These are phyloP conservation scores for Darevskia nairensis DNA, from an alignment of 2,797 vertebrate species.

Conservation along the genomic window DNA sequence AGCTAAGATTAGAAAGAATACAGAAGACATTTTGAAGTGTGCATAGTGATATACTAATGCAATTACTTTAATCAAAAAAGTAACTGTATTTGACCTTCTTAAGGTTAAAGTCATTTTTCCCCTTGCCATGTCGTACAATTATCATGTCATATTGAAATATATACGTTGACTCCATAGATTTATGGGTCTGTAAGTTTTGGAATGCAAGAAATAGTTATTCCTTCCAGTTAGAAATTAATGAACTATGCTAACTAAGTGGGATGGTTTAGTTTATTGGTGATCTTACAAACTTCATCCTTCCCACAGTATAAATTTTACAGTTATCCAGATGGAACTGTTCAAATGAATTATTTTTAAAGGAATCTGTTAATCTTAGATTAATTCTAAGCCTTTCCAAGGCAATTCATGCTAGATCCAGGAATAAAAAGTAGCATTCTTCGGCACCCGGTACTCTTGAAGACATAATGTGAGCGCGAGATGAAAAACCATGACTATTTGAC, in stretches of 20 bases:
- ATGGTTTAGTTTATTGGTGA: neutral
- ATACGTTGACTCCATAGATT: neutral
- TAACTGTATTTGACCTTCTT: neutral
- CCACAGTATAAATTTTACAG: neutral
- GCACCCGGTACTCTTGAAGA: slow-evolving; percentile 48
- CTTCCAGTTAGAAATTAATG: slow-evolving; percentile 34
- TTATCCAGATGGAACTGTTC: slow-evolving; percentile 47
- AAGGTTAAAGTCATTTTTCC: neutral
- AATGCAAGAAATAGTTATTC: neutral
- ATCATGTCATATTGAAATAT: neutral
- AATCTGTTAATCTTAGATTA: slow-evolving; percentile 12
- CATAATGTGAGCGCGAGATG: neutral
- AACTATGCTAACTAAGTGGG: neutral
- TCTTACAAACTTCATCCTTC: slow-evolving; percentile 18
- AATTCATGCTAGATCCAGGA: slow-evolving; percentile 30
- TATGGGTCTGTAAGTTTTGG: neutral
- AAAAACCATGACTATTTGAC: neutral
- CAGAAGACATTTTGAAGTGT: neutral
- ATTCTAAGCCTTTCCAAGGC: slow-evolving; percentile 35
- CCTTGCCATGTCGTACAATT: neutral
- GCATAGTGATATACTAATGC: neutral
- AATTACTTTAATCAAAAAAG: neutral
- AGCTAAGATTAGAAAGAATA: neutral
- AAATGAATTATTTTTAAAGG: slow-evolving; percentile 21
- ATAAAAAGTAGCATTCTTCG: slow-evolving; percentile 38